A percentile compares a stretch with the other conserved stretches of the same genome.
Evolutionary conservation across 2,113 vertebrate species (phyloP).

Genomic region (Centrocercus urophasianus): DNA sequence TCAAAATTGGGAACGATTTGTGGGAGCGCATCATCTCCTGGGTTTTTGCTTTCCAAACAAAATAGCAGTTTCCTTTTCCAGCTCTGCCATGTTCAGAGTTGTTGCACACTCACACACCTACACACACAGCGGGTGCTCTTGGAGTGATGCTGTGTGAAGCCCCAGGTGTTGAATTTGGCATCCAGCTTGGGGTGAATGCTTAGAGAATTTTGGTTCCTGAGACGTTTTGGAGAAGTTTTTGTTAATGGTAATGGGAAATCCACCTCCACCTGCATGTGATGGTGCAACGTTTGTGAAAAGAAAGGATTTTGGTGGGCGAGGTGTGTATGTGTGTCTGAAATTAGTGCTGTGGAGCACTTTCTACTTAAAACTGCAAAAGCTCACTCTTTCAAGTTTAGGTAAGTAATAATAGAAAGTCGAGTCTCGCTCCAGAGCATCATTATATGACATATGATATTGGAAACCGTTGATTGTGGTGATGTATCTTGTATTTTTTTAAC

Average conservation of each 20-base stretch:
- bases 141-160: not conserved
- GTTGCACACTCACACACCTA: not conserved
- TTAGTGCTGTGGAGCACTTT: not conserved
- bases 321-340: not conserved
- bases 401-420: not conserved
- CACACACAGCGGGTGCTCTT: accelerated
- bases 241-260: not conserved
- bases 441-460: not conserved
- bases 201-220: not conserved
- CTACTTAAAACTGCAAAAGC: not conserved
- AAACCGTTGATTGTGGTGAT: not conserved
- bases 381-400: not conserved
- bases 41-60: not conserved
- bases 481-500: not conserved
- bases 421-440: not conserved
- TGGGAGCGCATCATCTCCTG: not conserved
- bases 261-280: not conserved
- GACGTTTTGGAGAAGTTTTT: not conserved
- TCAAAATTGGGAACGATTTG: not conserved
- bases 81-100: not conserved
- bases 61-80: not conserved
- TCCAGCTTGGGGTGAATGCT: not conserved
- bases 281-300: not conserved
- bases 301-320: not conserved
- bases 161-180: not conserved